Evolutionary conservation across 2,797 vertebrate genomes (phyloP), one percentile per base, ranked within the genome.

Genomic region (Orientallactaga sibirica): DNA sequence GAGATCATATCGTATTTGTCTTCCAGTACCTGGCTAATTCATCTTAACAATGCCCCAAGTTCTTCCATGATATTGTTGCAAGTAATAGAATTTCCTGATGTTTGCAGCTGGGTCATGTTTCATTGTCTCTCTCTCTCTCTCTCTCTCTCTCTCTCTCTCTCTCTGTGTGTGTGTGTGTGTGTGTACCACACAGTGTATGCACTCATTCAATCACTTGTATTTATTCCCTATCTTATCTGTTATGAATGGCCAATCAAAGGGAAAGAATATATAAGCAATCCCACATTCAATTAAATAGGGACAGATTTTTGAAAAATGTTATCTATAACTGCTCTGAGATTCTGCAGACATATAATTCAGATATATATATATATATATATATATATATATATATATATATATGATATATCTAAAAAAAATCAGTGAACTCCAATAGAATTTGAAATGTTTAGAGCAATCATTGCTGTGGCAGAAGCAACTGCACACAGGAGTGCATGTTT

Each of bases 201-300:
- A 70, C 10, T 27, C 25, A 27, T 66, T 6, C 80, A 48, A 85
- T 16, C 29, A 55, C 7, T 62, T 71, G 55, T 25, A 7, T 74
- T 82, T 0, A 22, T 82, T 77, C 10, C n/a, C 14, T 75, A 61
- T 37, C 12, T 70, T 58, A 55, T 4, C 22, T 77, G 0, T 24
- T 66, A 24, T 22, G 73, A 76, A 77, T 78, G 22, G n/a, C 2
- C 16, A 82, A 27, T 75, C 29, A 92, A 0, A 86, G 4, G 48
- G 8, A 62, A 77, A 78, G 27, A 83, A 66, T 48, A 80, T 78
- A 24, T 89, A 93, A 93, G 66, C 20, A 88, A 95, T 64, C 6
- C 6, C 29, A 4, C 48, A 73, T 77, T 81, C 58, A 87, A 7
- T 88, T 73, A 71, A 37, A 81, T 9, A 88, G 7, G 15, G 9